A percentile compares a stretch with the other conserved stretches of the same genome.
These are phyloP conservation scores for Pachyuromys duprasi DNA, from an alignment of 2,797 vertebrate genomes.

Conservation along the genomic window DNA sequence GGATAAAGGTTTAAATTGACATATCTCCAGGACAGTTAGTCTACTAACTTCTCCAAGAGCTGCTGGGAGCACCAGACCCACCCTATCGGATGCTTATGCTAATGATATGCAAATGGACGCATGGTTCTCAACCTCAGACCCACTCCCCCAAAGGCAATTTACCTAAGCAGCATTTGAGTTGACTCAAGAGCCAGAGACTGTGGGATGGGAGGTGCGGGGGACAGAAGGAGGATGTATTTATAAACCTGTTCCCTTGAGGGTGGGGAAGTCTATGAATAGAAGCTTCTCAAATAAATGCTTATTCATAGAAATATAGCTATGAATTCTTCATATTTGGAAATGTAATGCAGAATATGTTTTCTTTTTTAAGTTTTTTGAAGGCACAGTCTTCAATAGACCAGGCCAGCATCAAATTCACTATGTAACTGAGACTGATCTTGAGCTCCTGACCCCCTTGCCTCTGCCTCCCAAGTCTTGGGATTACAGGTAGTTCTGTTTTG, in stretches of 20 bases:
- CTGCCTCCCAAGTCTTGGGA: neutral
- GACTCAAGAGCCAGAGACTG: slow-evolving; percentile 37
- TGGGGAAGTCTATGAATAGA: slow-evolving; percentile 76
- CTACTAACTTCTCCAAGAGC: neutral
- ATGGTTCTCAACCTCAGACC: neutral
- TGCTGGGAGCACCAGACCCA: neutral
- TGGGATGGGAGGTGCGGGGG: neutral
- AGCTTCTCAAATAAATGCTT: slow-evolving; percentile 70
- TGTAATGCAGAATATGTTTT: neutral
- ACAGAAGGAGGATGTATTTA: slow-evolving; percentile 67
- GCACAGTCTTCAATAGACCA: neutral
- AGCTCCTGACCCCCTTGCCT: neutral
- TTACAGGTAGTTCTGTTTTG: neutral
- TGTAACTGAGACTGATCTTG: neutral
- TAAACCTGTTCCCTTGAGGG: slow-evolving; percentile 67
- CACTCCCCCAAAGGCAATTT: neutral
- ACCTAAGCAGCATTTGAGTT: neutral
- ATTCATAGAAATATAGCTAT: slow-evolving; percentile 64
- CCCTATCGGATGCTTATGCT: neutral
- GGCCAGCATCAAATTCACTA: neutral
- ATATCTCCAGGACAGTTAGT: neutral
- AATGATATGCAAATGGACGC: neutral
- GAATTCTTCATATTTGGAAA: slow-evolving; percentile 66
- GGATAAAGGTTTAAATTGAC: neutral
- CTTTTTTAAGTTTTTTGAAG: neutral